Evolutionary conservation across 2,797 vertebrate genomes (phyloP).

Genomic region (Poecile montanus): DNA sequence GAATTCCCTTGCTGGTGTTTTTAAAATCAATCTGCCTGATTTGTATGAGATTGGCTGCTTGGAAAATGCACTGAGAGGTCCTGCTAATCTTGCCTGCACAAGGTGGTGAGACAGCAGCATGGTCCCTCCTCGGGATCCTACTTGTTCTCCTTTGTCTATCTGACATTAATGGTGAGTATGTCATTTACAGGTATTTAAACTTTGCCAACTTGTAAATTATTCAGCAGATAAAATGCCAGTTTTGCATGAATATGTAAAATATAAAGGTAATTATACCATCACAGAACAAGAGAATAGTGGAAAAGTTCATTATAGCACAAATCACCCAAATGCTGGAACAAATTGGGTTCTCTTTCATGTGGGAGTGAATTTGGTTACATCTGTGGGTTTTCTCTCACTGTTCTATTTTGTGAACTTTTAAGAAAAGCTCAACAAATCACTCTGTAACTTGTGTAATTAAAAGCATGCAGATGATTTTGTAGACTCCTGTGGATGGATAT

Average conservation of each 20-base stretch:
- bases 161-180: not conserved
- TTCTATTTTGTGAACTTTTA: not conserved
- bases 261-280: not conserved
- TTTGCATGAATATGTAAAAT: not conserved
- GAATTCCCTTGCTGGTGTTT: not conserved
- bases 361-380: not conserved
- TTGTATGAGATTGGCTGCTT: not conserved
- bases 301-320: not conserved
- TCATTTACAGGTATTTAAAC: not conserved
- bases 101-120: not conserved
- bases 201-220: not conserved
- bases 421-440: not conserved
- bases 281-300: not conserved
- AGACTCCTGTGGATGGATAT: not conserved
- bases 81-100: not conserved
- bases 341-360: not conserved
- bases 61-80: not conserved
- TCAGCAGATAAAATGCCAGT: not conserved
- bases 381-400: not conserved
- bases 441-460: not conserved
- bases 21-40: not conserved
- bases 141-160: not conserved
- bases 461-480: not conserved
- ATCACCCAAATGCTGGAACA: not conserved
- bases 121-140: not conserved